Conservation (phyloP, 2,888 invertebrate species). For the Sarcophaga caerulescens region DNA sequence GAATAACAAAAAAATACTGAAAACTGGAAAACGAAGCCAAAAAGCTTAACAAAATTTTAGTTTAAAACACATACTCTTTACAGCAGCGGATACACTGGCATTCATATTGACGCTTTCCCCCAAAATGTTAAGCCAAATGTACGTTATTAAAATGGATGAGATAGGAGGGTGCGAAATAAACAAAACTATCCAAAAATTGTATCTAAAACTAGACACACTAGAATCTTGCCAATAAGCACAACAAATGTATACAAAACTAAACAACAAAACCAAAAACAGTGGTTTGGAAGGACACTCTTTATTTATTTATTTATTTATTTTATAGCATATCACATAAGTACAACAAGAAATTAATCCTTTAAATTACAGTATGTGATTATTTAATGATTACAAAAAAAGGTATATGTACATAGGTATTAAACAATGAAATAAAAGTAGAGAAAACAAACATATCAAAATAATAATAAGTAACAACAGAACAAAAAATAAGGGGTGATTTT, state of each 20-base stretch:
- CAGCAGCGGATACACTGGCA: constrained; percentile 2
- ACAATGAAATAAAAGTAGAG: no score
- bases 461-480: no score
- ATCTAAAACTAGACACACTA: constrained; percentile 41
- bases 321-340: no score
- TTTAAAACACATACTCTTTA: constrained; percentile 6
- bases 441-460: no score
- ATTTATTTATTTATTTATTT: no score
- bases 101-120: constrained; percentile 51
- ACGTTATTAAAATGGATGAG: background rate
- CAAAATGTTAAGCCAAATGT: background rate
- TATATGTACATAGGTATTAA: no score
- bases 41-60: background rate
- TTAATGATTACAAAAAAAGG: no score
- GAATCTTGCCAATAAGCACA: constrained; percentile 13
- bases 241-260: background rate
- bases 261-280: background rate
- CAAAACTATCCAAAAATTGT: constrained; percentile 50
- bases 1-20: background rate
- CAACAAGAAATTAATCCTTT: no score
- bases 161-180: background rate
- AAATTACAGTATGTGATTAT: no score
- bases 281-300: background rate
- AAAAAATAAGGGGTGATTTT: no score
- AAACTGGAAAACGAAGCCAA: background rate